phyloP scores from a whole-genome alignment of 2,113 vertebrate genomes.

The Rallus limicola region DNA sequence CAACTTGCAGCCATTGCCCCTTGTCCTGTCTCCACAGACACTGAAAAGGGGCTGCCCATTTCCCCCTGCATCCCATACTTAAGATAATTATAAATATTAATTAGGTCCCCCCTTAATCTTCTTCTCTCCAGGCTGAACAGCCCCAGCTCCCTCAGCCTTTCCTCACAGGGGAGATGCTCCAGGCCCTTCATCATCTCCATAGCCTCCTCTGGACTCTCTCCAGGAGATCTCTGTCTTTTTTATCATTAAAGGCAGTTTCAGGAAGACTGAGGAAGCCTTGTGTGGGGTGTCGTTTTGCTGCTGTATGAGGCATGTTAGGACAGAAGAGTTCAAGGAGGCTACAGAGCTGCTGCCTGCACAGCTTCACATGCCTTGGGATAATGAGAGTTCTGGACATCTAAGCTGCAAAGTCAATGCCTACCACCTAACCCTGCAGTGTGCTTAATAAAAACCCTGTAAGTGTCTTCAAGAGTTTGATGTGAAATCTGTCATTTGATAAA shows the following conservation, averaged over 20 bases:
- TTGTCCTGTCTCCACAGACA: too few species aligned
- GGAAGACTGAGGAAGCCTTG: neutral
- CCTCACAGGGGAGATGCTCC: too few species aligned
- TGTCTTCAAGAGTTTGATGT: neutral
- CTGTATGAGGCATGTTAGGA: neutral
- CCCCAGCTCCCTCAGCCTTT: too few species aligned
- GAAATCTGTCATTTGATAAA: neutral
- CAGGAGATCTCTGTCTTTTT: too few species aligned
- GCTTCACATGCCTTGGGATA: neutral
- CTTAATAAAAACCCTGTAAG: neutral
- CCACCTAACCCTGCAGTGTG: neutral
- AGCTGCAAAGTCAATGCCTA: neutral
- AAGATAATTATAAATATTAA: too few species aligned
- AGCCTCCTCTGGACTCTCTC: too few species aligned
- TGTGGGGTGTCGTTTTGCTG: neutral
- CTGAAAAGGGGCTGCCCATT: too few species aligned
- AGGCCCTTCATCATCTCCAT: too few species aligned
- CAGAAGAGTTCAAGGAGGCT: neutral
- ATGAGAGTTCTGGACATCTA: neutral
- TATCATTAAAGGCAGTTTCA: neutral
- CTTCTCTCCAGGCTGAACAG: too few species aligned
- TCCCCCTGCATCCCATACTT: too few species aligned
- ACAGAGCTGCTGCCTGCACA: neutral
- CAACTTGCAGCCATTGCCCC: too few species aligned
- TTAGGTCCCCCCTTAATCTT: too few species aligned